Conservation (phyloP, 2,888 invertebrate species). For the Poecilus cupreus region DNA sequence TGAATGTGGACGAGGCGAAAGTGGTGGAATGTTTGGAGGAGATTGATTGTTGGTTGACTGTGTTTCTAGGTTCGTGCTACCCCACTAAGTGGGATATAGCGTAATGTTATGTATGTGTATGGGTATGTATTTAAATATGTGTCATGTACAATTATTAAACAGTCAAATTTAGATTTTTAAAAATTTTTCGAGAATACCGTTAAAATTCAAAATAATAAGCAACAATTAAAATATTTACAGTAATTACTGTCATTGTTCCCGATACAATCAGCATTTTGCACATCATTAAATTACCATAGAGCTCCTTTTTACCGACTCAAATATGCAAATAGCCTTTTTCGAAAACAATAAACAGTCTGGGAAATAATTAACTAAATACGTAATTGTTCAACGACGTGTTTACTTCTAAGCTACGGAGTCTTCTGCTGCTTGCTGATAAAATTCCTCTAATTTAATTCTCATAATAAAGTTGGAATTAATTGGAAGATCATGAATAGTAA, state of each 20-base stretch:
- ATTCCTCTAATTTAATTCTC: neutral
- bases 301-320: neutral
- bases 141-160: no score
- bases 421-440: neutral
- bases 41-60: no score
- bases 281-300: neutral
- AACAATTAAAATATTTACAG: neutral
- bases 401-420: neutral
- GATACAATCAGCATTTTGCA: neutral
- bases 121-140: no score
- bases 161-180: no score
- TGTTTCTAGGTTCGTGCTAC: no score
- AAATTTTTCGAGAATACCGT: no score
- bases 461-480: neutral
- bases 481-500: slow-evolving; percentile 10
- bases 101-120: no score
- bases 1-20: no score
- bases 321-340: slow-evolving; percentile 23
- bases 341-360: neutral
- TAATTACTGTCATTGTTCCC: neutral
- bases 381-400: neutral
- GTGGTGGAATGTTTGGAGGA: no score
- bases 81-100: no score
- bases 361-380: slow-evolving; percentile 7
- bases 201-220: neutral